Conservation (phyloP, 1,140 invertebrate genomes). For the Zaprionus taronus region DNA sequence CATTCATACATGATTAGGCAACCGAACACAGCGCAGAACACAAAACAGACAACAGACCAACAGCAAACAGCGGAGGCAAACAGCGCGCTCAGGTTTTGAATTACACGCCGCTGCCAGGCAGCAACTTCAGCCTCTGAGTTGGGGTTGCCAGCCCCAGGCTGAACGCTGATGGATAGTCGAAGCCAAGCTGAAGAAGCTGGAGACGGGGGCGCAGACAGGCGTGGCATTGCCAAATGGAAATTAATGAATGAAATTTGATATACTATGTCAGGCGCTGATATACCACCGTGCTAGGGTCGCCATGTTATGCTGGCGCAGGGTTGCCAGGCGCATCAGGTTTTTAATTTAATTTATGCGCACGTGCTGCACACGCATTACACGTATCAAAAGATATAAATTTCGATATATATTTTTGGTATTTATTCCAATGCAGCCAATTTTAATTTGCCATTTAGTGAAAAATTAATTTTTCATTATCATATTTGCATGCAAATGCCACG, state of each 20-base stretch:
- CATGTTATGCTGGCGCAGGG: constrained; percentile 11
- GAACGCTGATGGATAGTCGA: constrained; percentile 44
- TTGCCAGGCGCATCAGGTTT: constrained; percentile 34
- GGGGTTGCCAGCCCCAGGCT: constrained; percentile 26
- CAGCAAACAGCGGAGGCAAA: constrained; percentile 27
- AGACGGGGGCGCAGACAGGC: constrained; percentile 16
- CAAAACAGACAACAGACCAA: constrained; percentile 59
- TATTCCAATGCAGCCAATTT: constrained; percentile 44
- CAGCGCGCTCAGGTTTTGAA: constrained; percentile 68
- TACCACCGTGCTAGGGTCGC: neutral
- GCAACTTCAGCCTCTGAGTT: neutral
- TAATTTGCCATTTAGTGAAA: constrained; percentile 59
- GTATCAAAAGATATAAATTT: constrained; percentile 13
- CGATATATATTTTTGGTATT: constrained; percentile 8
- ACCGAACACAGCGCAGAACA: constrained; percentile 43
- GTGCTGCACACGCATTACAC: constrained; percentile 22
- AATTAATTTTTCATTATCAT: constrained; percentile 54
- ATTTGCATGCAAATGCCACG: neutral
- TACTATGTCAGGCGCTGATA: constrained; percentile 58
- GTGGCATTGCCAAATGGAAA: constrained; percentile 81
- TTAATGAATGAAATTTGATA: constrained; percentile 83
- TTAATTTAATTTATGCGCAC: constrained; percentile 61
- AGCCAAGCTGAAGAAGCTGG: neutral
- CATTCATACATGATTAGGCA: constrained; percentile 83
- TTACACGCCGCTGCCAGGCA: constrained; percentile 58